Evolutionary conservation across 2,888 invertebrate species (phyloP).

Genomic region (Drosophila dives): DNA sequence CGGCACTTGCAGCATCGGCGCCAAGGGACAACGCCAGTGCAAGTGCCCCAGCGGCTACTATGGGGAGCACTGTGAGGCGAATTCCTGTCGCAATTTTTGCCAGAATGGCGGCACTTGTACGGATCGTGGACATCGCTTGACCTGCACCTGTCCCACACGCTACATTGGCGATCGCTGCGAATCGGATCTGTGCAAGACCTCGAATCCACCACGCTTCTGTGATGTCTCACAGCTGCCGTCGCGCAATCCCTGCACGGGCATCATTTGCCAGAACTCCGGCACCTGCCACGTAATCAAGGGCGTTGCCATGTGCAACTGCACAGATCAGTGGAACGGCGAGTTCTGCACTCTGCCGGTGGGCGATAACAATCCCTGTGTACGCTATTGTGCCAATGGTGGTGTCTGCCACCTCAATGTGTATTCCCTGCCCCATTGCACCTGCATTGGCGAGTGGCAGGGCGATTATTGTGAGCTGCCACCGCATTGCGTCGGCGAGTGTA

Average conservation of each 20-base stretch:
- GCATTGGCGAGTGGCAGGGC: constrained; percentile 87
- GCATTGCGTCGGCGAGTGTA: constrained; percentile 82
- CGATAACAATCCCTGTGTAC: constrained; percentile 88
- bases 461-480: constrained; percentile 86
- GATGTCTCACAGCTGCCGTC: constrained; percentile 78
- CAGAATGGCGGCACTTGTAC: constrained; percentile 86
- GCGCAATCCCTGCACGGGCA: constrained; percentile 83
- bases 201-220: constrained; percentile 83
- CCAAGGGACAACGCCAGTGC: constrained; percentile 83
- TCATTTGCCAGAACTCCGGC: constrained; percentile 86
- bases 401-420: constrained; percentile 87
- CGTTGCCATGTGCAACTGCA: constrained; percentile 86
- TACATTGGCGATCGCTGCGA: constrained; percentile 86
- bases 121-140: constrained; percentile 71
- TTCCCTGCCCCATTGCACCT: constrained; percentile 86
- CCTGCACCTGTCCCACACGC: constrained; percentile 82
- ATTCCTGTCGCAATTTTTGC: constrained; percentile 86
- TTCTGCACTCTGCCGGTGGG: constrained; percentile 87
- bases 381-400: constrained; percentile 87
- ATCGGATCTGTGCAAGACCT: constrained; percentile 86
- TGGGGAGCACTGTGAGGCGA: constrained; percentile 86
- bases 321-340: constrained; percentile 86
- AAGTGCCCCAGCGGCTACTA: constrained; percentile 81
- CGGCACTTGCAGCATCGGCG: constrained; percentile 85
- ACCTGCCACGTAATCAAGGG: constrained; percentile 85